Conservation (phyloP, 2,113 vertebrate genomes). For the Labeo rohita region DNA sequence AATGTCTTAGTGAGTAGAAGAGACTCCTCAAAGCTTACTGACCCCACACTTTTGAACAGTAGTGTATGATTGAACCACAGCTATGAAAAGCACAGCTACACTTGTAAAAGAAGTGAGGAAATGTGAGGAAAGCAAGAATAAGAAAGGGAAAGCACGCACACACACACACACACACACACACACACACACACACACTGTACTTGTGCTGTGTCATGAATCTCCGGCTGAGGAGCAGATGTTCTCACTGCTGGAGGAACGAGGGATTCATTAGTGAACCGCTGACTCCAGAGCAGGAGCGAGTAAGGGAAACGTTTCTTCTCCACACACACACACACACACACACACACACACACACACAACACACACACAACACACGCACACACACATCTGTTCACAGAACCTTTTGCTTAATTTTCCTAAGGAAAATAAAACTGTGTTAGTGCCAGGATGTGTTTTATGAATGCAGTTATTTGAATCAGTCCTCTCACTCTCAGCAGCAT, state of each 20-base stretch:
- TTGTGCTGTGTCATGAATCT: constrained; percentile 8
- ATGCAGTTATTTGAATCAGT: background rate
- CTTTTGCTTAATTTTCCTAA: background rate
- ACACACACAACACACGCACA: background rate
- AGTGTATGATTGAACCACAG: background rate
- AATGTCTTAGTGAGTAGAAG: background rate
- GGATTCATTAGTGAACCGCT: background rate
- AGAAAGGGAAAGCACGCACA: background rate
- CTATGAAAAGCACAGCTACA: background rate
- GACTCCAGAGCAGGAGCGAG: background rate
- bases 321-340: background rate
- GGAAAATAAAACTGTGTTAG: background rate
- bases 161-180: too few relatives aligned
- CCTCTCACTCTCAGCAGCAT: background rate
- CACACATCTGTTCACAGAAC: background rate
- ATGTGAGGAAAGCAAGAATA: background rate
- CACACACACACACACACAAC: background rate
- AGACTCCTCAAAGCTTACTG: background rate
- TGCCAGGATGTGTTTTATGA: background rate
- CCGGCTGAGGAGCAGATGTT: constrained; percentile 27
- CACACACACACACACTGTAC: background rate
- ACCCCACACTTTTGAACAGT: background rate
- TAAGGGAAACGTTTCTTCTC: background rate
- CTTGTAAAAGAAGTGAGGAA: background rate
- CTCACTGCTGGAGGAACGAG: background rate